Conservation (phyloP, 2,797 vertebrate genomes). For the Ciconia nigra region DNA sequence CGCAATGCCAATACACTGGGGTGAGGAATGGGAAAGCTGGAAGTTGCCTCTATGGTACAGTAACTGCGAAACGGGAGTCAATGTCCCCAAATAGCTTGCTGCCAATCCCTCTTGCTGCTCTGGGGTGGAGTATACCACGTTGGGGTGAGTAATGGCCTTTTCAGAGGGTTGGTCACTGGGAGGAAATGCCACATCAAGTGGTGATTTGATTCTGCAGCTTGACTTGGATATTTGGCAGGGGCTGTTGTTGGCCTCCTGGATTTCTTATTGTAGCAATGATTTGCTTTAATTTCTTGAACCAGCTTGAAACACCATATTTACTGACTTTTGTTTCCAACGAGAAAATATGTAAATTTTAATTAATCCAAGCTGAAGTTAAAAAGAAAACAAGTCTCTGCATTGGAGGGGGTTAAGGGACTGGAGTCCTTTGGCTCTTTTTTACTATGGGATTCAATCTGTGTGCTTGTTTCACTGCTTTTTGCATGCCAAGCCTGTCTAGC, state of each 20-base stretch:
- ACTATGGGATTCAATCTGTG: not conserved
- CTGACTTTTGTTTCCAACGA: not conserved
- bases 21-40: not conserved
- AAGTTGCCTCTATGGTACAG: not conserved
- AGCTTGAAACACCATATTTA: not conserved
- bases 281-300: not conserved
- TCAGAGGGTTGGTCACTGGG: not conserved
- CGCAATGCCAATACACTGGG: fast-evolving
- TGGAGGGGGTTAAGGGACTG: not conserved
- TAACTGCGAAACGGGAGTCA: fast-evolving
- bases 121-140: not conserved
- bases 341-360: not conserved
- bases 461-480: not conserved
- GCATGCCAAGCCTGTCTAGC: not conserved
- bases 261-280: not conserved
- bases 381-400: not conserved
- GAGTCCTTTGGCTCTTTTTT: not conserved
- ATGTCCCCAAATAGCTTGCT: not conserved
- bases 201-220: not conserved
- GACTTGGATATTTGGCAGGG: not conserved
- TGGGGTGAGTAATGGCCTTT: not conserved
- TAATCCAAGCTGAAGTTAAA: not conserved
- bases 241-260: not conserved
- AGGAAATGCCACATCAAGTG: not conserved
- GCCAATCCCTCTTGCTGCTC: not conserved